A percentile compares a stretch with the other conserved stretches of the same genome.
Conservation (phyloP, 2,888 invertebrate species). For the Plebejus argus region DNA sequence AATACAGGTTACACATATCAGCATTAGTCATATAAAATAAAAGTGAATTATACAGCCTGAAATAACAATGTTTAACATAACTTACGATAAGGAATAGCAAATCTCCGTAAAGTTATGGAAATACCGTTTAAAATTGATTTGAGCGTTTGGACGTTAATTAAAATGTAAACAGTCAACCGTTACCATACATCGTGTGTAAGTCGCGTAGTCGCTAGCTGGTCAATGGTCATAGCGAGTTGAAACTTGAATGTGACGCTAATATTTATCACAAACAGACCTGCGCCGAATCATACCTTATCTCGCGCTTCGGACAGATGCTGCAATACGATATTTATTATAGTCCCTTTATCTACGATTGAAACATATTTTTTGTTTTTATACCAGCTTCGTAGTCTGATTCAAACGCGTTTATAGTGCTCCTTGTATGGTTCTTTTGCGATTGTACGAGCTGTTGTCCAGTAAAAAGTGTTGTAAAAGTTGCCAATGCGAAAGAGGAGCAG, state of each 20-base stretch:
- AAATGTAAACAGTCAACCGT: slow-evolving; percentile 50
- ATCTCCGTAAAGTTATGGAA: slow-evolving; percentile 5
- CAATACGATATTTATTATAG: slow-evolving; percentile 50
- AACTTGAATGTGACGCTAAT: slow-evolving; percentile 53
- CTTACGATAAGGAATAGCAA: neutral
- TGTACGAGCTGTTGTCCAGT: slow-evolving; percentile 72
- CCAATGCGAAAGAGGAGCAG: slow-evolving; percentile 77
- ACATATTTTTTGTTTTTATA: slow-evolving; percentile 43
- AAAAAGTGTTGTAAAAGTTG: slow-evolving; percentile 70
- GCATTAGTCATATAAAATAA: too few species aligned
- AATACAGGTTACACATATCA: too few species aligned
- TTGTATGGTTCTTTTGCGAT: slow-evolving; percentile 65
- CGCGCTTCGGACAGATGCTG: slow-evolving; percentile 61
- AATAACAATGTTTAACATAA: neutral
- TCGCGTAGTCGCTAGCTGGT: slow-evolving; percentile 46
- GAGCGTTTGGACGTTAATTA: slow-evolving; percentile 47
- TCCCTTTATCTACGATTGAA: slow-evolving; percentile 45
- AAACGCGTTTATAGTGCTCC: slow-evolving; percentile 32
- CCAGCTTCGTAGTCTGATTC: slow-evolving; percentile 48
- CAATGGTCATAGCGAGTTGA: slow-evolving; percentile 53
- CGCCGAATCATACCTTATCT: slow-evolving; percentile 70
- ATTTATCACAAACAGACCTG: slow-evolving; percentile 68
- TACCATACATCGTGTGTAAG: slow-evolving; percentile 55
- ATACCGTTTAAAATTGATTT: slow-evolving; percentile 29
- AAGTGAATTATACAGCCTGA: too few species aligned